Base-by-base conservation (phyloP, 2,888 invertebrate genomes). In the Oscheius sp. region DNA sequence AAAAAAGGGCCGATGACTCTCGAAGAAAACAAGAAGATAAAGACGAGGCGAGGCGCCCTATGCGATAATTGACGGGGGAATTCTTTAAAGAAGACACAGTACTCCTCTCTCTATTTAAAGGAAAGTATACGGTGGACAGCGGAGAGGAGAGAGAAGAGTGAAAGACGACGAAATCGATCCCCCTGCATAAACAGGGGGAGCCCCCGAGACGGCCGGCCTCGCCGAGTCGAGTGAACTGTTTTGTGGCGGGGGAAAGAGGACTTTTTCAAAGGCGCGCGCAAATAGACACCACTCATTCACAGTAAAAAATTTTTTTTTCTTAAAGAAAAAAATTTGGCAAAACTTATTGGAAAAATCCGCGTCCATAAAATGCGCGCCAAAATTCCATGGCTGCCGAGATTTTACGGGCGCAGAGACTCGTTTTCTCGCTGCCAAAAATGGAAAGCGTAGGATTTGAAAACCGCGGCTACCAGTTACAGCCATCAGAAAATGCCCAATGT, bases 221-320 rank as follows among this genome's bases (percentile, higher is more conserved):
- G 9, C 35, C 5, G 35, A 35, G 29, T 66, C 66, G 66, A 66
- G 66, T 66, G 66, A 66, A 66, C 66, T 66, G 66, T 66, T 66
- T 66, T 66, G 35, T 66, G 64, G 46, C 29, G 63, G 18, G 21
- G 27, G 58, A n/a, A n/a, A n/a, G n/a, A n/a, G n/a, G n/a, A n/a
- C n/a, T 25, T 45, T 41, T 61, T 45, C 7, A 45, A 61, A 61
- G 43, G 52, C 52, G 27, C 66, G 49, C 49, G 66, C 66, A 66
- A 66, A 66, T 52, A 66, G 64, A n/a, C 61, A 18, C 21, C 18
- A 16, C 41, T 7, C 45, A 12, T 16, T 45, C 45, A n/a, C n/a
- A n/a, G n/a, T n/a, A n/a, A n/a, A n/a, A n/a, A n/a, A n/a, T n/a
- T n/a, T n/a, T n/a, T n/a, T n/a, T n/a, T n/a, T n/a, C n/a, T n/a